phyloP scores from a whole-genome alignment of 2,113 vertebrate species.

The Oncorhynchus mykiss region DNA sequence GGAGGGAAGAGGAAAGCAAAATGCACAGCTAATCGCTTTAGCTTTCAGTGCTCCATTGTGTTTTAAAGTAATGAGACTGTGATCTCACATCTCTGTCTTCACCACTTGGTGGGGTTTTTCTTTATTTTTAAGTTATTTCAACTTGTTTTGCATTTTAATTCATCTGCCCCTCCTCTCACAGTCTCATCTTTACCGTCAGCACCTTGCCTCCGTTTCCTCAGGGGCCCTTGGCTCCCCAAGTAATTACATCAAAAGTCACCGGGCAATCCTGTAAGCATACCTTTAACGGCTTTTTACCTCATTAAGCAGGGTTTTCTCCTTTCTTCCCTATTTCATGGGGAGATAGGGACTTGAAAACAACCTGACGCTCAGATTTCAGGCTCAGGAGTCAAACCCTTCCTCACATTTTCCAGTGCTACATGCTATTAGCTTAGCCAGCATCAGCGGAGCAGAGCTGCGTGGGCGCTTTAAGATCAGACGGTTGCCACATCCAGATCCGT shows the following conservation, averaged over 20 bases:
- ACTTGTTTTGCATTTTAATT: not conserved
- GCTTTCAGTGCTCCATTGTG: constrained; percentile 55
- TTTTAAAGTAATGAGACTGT: constrained; percentile 18
- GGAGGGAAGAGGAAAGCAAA: constrained; percentile 39
- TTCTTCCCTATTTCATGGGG: constrained; percentile 46
- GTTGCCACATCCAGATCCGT: constrained; percentile 1
- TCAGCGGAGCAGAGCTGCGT: constrained; percentile 5
- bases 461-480: constrained; percentile 33
- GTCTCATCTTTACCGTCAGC: constrained; percentile 52
- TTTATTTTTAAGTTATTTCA: not conserved
- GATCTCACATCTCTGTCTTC: constrained; percentile 55
- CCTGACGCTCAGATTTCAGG: constrained; percentile 66
- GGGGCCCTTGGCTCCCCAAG: constrained; percentile 13
- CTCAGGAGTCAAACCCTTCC: constrained; percentile 48
- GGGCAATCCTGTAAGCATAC: constrained; percentile 47
- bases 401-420: constrained; percentile 32
- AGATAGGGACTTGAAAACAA: constrained; percentile 39
- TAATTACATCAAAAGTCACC: constrained; percentile 50
- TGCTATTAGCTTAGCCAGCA: constrained; percentile 36
- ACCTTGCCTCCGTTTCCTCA: constrained; percentile 44
- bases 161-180: constrained; percentile 5
- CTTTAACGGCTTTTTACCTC: constrained; percentile 38
- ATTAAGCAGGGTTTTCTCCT: constrained; percentile 36
- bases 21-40: constrained; percentile 63
- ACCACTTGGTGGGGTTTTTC: not conserved